phyloP scores from a whole-genome alignment of 2,797 vertebrate genomes.

The Enteromius trimaculatus region DNA sequence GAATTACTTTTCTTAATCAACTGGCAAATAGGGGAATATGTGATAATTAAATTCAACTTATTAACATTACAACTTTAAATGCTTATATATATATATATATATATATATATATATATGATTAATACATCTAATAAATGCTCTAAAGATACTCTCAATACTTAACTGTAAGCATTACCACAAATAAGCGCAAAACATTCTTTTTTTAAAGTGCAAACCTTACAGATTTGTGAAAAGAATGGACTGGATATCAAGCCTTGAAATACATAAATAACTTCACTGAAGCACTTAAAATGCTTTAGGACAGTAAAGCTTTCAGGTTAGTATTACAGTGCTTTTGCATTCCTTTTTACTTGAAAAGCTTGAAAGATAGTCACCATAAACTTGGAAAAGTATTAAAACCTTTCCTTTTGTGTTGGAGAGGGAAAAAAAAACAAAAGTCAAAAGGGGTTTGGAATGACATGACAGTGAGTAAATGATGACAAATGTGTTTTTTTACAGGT shows the following conservation, averaged over 20 bases:
- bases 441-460: neutral
- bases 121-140: neutral
- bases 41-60: neutral
- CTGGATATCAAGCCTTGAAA: neutral
- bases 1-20: neutral
- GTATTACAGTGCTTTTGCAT: neutral
- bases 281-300: neutral
- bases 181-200: neutral
- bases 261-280: neutral
- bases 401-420: neutral
- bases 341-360: neutral
- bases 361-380: neutral
- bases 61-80: neutral
- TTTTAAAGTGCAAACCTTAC: neutral
- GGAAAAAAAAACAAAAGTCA: neutral
- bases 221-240: neutral
- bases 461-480: neutral
- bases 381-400: neutral
- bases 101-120: neutral
- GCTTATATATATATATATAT: no score
- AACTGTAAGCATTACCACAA: neutral
- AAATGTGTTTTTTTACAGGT: neutral
- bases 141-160: neutral
- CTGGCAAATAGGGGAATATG: neutral
- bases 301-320: neutral